These are phyloP conservation scores for Aphelocoma californica DNA, from an alignment of 2,797 vertebrate genomes.

Conservation along the genomic window DNA sequence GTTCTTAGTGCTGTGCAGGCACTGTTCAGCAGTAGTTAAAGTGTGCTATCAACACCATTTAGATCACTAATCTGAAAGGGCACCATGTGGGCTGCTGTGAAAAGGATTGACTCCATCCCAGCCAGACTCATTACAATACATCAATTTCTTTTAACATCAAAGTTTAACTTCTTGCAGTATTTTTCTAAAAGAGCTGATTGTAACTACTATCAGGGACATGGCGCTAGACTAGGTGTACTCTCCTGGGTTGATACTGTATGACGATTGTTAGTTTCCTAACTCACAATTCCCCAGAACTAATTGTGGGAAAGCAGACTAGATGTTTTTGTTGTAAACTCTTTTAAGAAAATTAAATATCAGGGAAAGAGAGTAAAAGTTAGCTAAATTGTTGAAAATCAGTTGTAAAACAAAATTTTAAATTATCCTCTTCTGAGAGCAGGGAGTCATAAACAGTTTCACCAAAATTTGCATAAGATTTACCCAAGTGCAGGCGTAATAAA, in stretches of 20 bases:
- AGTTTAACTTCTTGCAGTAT: not conserved
- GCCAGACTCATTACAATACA: not conserved
- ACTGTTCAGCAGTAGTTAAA: not conserved
- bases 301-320: not conserved
- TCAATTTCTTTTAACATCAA: not conserved
- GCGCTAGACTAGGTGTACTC: not conserved
- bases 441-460: not conserved
- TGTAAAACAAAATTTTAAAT: not conserved
- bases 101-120: not conserved
- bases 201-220: not conserved
- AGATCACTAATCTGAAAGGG: not conserved
- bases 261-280: not conserved
- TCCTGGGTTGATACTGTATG: not conserved
- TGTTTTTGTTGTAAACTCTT: not conserved
- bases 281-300: not conserved
- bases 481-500: not conserved
- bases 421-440: not conserved
- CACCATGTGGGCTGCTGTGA: not conserved
- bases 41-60: not conserved
- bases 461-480: not conserved
- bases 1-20: not conserved
- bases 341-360: not conserved
- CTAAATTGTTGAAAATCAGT: not conserved
- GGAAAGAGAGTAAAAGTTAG: not conserved
- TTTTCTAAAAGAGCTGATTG: not conserved